Evolutionary conservation across 2,113 vertebrate genomes (phyloP), one percentile per base, ranked within the genome.

Genomic region (Hippocampus abdominalis): DNA sequence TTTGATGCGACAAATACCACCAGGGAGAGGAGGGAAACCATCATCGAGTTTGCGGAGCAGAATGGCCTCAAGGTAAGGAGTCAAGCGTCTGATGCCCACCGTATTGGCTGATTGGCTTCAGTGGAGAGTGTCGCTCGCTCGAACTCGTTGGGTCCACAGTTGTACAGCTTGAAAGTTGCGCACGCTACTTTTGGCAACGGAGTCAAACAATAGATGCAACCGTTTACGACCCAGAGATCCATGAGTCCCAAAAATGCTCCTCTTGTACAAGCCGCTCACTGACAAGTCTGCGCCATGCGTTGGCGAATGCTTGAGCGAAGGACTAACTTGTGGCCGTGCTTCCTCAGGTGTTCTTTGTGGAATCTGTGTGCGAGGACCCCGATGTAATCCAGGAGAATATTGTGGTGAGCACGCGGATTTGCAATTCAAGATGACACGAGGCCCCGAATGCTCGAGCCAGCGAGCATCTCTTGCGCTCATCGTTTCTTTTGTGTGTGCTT

Each of bases 1-100:
- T 99, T 99, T 72, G 97, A 99, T 91, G 97, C 97, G 39, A 99
- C 97, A 46, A 99, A 99, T 83, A 99, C 97, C 1, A 99, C 97
- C 56, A 91, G 97, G 75, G 97, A 98, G 81, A 92, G 97, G 3
- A 93, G 97, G 81, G 94, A 95, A 36, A 98, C 95, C 46, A 98
- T 99, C 86, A 91, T 94, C 69, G 93, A 93, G 71, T 99, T 99
- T 84, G 94, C 96, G 3, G 95, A 98, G 77, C 95, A 96, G 89
- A 98, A 99, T 23, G 95, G 94, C 4, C 99, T 98, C 72, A 99
- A 98, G 94, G 97, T 98, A 81, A 89, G 78, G 3, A 42, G 36
- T 11, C 4, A 60, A 13, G 12, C n/a, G n/a, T n/a, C n/a, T n/a
- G n/a, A n/a, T n/a, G 32, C 32, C 32, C 32, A 5, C 32, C 1